These are phyloP conservation scores for Aldrovandia affinis DNA, from an alignment of 2,797 vertebrate species.

Conservation along the genomic window DNA sequence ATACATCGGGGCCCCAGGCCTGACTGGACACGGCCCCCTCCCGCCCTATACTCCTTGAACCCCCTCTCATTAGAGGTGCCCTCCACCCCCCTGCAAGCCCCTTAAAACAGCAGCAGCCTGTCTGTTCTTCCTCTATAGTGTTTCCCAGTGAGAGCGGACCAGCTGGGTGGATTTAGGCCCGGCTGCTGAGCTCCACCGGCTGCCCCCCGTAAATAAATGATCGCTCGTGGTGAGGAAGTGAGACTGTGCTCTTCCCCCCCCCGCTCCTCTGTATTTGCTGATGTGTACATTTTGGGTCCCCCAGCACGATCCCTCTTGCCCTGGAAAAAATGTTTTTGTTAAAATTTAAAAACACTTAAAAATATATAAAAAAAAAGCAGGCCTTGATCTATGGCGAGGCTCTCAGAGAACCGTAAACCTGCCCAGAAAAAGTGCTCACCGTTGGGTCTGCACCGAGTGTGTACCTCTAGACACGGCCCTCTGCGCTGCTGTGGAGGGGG, in stretches of 20 bases:
- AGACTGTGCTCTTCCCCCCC: background rate
- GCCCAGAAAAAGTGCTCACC: background rate
- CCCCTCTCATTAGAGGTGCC: constrained; percentile 2
- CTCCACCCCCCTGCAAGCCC: background rate
- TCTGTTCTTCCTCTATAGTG: background rate
- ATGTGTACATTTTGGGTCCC: background rate
- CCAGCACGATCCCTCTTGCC: background rate
- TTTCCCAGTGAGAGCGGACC: background rate
- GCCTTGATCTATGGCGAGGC: too few species aligned
- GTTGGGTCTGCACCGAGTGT: background rate
- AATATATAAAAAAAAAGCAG: too few species aligned
- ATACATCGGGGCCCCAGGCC: constrained; percentile 10
- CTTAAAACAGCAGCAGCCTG: background rate
- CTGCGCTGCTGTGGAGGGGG: background rate
- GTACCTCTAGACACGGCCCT: background rate
- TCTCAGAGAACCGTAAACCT: background rate
- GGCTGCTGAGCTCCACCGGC: background rate
- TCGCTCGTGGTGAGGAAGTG: constrained; percentile 9
- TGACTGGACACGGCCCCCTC: background rate
- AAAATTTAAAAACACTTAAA: too few species aligned
- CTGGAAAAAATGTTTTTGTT: too few species aligned
- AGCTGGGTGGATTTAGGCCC: background rate
- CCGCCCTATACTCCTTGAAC: background rate
- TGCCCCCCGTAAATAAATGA: background rate
- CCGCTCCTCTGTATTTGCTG: background rate